phyloP scores from a whole-genome alignment of 2,113 vertebrate genomes.

The Prolemur simus region DNA sequence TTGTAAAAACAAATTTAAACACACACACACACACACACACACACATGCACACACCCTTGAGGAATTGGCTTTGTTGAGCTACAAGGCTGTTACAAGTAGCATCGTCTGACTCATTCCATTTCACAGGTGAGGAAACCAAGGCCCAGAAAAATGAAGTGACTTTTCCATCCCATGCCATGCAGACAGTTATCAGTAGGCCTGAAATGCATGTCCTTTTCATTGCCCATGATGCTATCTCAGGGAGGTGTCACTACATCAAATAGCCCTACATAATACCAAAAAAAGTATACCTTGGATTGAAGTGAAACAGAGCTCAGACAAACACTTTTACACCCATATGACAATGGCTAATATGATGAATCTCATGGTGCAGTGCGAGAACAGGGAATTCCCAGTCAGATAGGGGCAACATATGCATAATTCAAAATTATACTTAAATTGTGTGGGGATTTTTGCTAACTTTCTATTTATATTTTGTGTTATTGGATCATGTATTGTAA shows the following conservation, averaged over 20 bases:
- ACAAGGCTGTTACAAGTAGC: background rate
- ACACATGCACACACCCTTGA: background rate
- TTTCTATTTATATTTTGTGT: background rate
- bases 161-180: accelerated
- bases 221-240: background rate
- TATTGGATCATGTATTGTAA: background rate
- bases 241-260: background rate
- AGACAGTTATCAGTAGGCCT: background rate
- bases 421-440: background rate
- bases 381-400: background rate
- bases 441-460: accelerated
- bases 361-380: background rate
- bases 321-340: background rate
- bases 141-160: background rate
- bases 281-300: background rate
- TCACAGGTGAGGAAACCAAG: background rate
- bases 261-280: background rate
- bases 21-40: background rate
- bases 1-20: background rate
- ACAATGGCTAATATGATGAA: background rate
- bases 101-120: background rate
- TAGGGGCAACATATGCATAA: background rate
- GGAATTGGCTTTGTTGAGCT: background rate
- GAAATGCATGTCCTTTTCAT: background rate
- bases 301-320: background rate